Base-by-base conservation (phyloP, 1,140 invertebrate genomes). In the Eueides isabella region DNA sequence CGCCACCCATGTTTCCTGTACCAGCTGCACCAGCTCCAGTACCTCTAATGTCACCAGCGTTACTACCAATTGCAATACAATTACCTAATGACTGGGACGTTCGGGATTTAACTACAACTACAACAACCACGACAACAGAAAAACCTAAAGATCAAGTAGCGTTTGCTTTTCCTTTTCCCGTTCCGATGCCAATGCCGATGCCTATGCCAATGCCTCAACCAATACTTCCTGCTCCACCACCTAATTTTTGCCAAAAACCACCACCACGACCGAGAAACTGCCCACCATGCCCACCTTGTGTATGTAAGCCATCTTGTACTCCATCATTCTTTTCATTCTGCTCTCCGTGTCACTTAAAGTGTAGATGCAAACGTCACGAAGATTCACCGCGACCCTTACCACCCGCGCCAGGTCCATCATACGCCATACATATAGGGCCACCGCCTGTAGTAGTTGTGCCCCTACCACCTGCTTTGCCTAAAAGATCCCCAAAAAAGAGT, bases 251-350 rank as follows among this genome's bases (percentile, higher is more conserved):
- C 35, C 67, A 48, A 38, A 65, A 41, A 29, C 48, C 48, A 72
- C 26, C 72, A 16, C 71, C 77, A 7, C 75, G 75, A 23, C 72
- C 78, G 12, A 76, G 71, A 55, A 72, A 66, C 6, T 87, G 86
- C 67, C 87, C 87, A 0, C 80, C 84, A 2, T 90, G 89, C 66
- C 89, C 89, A 2, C 90, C 90, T 0, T 92, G 90, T 55, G 23
- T 82, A 0, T 91, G 89, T 63, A 48, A 61, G 63, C 89, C 89
- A 16, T 76, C 80, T 0, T 90, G 90, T 71, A 90, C 88, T 0
- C 90, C 90, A 55, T 72, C 87, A 6, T 90, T 90, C 77, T 92
- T 85, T 62, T 83, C 90, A 7, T 90, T 84, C 64, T 92, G 90
- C 41, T 92, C 90, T 12, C 79, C 84, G 6, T 92, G 90, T 65